Evolutionary conservation across 1,140 invertebrate species (phyloP).

Genomic region (Holcopasites calliopsidis): DNA sequence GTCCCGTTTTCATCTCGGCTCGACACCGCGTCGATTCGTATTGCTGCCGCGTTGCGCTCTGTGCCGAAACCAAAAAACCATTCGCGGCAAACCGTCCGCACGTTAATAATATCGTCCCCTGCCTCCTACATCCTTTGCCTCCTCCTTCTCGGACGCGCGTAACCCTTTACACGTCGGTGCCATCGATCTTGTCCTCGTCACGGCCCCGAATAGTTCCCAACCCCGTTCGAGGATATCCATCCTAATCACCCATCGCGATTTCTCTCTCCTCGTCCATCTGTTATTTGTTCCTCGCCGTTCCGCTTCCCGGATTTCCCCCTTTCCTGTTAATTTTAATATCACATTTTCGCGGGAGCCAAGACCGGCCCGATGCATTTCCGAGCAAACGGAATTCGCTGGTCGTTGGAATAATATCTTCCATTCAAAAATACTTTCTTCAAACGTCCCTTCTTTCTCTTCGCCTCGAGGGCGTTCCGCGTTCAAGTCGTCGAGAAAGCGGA

Average conservation of each 20-base stretch:
- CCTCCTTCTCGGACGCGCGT: not conserved
- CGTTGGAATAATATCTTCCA: not conserved
- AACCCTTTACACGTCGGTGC: conserved; percentile 6
- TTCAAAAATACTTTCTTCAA: not conserved
- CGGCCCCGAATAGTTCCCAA: not conserved
- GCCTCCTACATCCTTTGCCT: not conserved
- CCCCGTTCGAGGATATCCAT: not conserved
- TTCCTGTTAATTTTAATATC: conserved; percentile 69
- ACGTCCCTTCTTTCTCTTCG: not conserved
- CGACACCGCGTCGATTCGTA: conserved; percentile 67
- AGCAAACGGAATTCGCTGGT: conserved; percentile 7
- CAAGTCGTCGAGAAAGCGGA: not conserved
- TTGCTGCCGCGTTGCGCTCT: conserved; percentile 62
- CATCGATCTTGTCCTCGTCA: conserved; percentile 19
- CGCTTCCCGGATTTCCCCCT: conserved; percentile 31
- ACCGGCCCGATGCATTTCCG: conserved; percentile 58
- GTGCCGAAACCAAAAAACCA: conserved; percentile 44
- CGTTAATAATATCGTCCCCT: not conserved
- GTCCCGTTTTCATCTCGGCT: conserved; percentile 56
- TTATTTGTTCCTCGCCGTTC: not conserved
- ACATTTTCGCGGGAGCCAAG: conserved; percentile 66
- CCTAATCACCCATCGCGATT: conserved; percentile 14
- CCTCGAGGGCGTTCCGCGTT: not conserved
- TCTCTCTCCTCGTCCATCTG: not conserved
- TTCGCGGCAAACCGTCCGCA: conserved; percentile 15